Evolutionary conservation across 2,113 vertebrate species (phyloP).

Genomic region (Raja brachyura): DNA sequence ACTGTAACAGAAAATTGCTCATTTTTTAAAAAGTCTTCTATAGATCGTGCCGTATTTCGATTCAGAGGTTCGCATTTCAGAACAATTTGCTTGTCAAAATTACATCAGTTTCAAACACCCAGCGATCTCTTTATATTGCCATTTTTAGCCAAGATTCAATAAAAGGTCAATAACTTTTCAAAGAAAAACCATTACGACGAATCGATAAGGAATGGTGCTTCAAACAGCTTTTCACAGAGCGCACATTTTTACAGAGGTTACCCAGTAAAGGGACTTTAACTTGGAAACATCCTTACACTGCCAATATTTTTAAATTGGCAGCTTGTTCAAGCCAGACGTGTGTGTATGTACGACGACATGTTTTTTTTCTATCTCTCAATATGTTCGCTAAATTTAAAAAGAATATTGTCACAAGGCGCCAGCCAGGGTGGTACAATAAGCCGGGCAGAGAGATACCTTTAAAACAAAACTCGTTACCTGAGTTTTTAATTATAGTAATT

Average conservation of each 20-base stretch:
- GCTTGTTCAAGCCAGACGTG: not conserved
- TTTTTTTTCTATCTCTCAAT: not conserved
- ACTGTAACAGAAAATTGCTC: not conserved
- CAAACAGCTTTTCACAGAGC: not conserved
- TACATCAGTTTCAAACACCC: constrained; percentile 17
- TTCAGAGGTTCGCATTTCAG: not conserved
- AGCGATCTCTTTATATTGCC: constrained; percentile 19
- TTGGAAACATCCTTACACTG: not conserved
- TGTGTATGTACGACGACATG: not conserved
- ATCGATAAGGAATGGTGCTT: not conserved
- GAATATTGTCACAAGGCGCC: not conserved
- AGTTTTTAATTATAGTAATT: constrained; percentile 86
- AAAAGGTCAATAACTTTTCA: constrained; percentile 24
- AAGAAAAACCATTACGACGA: constrained; percentile 19
- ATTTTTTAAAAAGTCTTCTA: not conserved
- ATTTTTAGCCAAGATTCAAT: constrained; percentile 2
- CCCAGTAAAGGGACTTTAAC: not conserved
- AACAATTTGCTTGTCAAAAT: constrained; percentile 24
- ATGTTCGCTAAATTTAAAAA: not conserved
- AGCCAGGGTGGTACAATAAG: not conserved
- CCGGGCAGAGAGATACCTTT: constrained; percentile 58
- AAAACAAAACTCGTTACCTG: constrained; percentile 79
- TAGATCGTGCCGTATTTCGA: not conserved
- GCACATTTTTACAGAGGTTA: not conserved
- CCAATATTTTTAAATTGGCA: constrained; percentile 2